Evolutionary conservation across 2,888 invertebrate genomes (phyloP).

Genomic region (Euplexia lucipara): DNA sequence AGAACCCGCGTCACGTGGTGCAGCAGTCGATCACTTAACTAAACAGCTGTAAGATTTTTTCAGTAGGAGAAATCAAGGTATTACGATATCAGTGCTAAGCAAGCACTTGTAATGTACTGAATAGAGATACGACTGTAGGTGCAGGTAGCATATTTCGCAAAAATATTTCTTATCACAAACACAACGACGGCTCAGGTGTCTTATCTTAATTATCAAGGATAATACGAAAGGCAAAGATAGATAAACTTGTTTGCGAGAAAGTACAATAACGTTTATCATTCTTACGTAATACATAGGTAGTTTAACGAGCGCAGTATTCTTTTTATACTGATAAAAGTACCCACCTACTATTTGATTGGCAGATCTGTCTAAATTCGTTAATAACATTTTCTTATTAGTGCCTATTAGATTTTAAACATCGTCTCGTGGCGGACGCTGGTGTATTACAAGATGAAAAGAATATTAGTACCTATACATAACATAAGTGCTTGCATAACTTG

Average conservation of each 20-base stretch:
- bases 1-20: no score
- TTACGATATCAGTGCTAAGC: background rate
- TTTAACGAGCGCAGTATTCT: constrained; percentile 2
- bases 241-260: constrained; percentile 63
- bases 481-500: background rate
- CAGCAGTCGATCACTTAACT: no score
- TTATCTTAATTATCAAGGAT: constrained; percentile 68
- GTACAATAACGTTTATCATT: constrained; percentile 42
- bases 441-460: constrained; percentile 1
- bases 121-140: background rate
- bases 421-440: no score
- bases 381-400: background rate
- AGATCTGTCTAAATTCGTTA: background rate
- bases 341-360: constrained; percentile 11
- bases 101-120: constrained; percentile 4
- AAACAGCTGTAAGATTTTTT: background rate
- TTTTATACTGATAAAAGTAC: background rate
- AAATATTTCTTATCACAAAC: constrained; percentile 57
- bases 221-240: constrained; percentile 54
- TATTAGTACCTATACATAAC: no score
- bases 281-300: constrained; percentile 36
- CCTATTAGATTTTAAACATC: no score
- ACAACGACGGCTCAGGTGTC: constrained; percentile 54
- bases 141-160: constrained; percentile 31
- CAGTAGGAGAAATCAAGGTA: background rate